Base-by-base conservation (phyloP, 1,140 invertebrate species). In the Rhopalosiphum padi region DNA sequence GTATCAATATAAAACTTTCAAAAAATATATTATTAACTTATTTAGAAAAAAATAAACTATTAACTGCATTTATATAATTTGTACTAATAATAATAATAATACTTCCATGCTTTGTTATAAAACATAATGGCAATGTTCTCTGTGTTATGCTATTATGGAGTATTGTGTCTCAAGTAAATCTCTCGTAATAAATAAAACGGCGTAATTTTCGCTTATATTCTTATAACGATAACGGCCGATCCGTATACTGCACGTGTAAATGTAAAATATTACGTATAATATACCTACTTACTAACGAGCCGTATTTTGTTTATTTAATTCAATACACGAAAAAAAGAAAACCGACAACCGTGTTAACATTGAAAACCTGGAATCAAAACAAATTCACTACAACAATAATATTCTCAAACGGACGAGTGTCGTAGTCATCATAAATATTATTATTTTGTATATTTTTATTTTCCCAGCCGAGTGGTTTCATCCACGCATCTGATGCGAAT, bases 251-350 rank as follows among this genome's bases (percentile, higher is more conserved):
- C 6, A 15, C 25, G n/a, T 46, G 35, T 85, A 43, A 41, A 22
- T 85, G 30, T 43, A 46, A 25, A 46, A 25, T 86, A 43, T 43
- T 11, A 46, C 83, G 22, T 41, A n/a, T 82, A 15, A 35, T 35
- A 41, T 60, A 3, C 25, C 11, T n/a, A n/a, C 30, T n/a, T 77
- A 83, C 18, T 53, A 53, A 89, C 48, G 48, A 89, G 87, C 48
- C 3, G n/a, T 53, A 51, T 53, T 89, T 53, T 37, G 87, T 89
- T 89, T 35, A 53, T 51, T 89, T 89, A 89, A 89, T 89, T 89
- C 87, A 89, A 53, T 89, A 89, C 11, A 8, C 4, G 86, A 22
- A 48, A 89, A 48, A 88, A 48, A n/a, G 30, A n/a, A n/a, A 88
- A 43, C 30, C 46, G 7, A 88, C n/a, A n/a, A 37, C 87, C 48